A percentile compares a stretch with the other conserved stretches of the same genome.
Evolutionary conservation across 2,888 invertebrate genomes (phyloP).

Genomic region (Metallyticus violacea): DNA sequence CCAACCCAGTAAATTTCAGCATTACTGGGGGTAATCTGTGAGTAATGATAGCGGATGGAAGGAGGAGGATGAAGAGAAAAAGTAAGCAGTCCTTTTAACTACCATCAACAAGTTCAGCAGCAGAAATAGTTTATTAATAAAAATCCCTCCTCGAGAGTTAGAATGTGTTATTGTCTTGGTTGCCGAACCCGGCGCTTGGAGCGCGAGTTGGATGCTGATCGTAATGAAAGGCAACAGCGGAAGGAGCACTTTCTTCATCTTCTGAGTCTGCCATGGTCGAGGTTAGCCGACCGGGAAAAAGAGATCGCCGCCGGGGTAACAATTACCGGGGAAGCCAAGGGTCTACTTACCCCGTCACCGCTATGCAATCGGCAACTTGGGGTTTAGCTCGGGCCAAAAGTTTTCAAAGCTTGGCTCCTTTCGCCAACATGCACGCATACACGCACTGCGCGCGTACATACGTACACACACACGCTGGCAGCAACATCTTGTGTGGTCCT

Average conservation of each 20-base stretch:
- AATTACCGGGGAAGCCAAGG: not conserved
- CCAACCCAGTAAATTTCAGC: not conserved
- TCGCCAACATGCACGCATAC: not conserved
- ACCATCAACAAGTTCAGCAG: not conserved
- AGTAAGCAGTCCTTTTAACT: no score
- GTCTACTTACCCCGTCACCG: conserved; percentile 12
- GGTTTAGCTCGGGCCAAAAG: not conserved
- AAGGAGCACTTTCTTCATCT: no score
- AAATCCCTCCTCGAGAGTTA: not conserved
- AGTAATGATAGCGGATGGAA: not conserved
- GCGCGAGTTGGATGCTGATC: no score
- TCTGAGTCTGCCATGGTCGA: no score
- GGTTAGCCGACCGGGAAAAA: not conserved
- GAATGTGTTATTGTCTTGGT: not conserved
- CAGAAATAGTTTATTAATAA: not conserved
- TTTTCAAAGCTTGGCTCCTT: not conserved
- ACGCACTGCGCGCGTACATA: not conserved
- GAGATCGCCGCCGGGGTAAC: not conserved
- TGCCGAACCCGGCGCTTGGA: no score
- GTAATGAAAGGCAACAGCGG: no score
- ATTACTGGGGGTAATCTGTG: not conserved
- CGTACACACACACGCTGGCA: no score
- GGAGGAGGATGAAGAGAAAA: not conserved
- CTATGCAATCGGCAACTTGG: not conserved
- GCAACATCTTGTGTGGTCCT: not conserved